Evolutionary conservation across 2,797 vertebrate genomes (phyloP), one percentile per base, ranked within the genome.

Genomic region (Pogoniulus pusillus): DNA sequence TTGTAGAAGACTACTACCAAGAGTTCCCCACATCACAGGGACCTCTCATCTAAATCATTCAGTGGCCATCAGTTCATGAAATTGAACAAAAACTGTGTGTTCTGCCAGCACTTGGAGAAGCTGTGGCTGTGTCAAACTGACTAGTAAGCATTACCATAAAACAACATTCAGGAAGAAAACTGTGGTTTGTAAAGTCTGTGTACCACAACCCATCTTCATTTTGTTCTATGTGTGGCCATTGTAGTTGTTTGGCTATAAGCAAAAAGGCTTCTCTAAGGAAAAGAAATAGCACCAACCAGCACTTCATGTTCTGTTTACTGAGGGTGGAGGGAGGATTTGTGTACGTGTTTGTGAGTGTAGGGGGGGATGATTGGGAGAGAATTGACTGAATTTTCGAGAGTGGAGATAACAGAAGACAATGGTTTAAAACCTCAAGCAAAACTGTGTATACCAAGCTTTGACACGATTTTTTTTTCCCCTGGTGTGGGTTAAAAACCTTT

Each of bases 401-500:
- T 10, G 6, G 49, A 77, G 51, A 45, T 55, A 75, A 62, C 5
- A 13, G 32, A 3, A 8, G 43, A 20, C 23, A 80, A 77, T 26
- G 54, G 51, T 59, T 82, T 82, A 53, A 69, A 80, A 39, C 37
- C 54, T 83, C 68, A 54, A 7, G 66, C 32, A 39, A 59, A 58
- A 43, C 14, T n/a, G 2, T 15, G 11, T 10, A 71, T 3, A 68
- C 10, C 6, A 70, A 70, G 30, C 27, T 84, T 51, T 49, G 45
- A 32, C 29, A 35, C 37, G 47, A 41, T 27, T 26, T 15, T 49
- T 70, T 62, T 71, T 64, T n/a, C 43, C 54, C 55, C 68, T n/a
- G 30, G 37, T 72, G 49, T 37, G 58, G 35, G 57, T 92, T 84
- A 89, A 59, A 91, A 92, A 86, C n/a, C 35, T 66, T 88, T 79